A percentile compares a stretch with the other conserved stretches of the same genome.
Evolutionary conservation across 2,113 vertebrate species (phyloP).

Genomic region (Eurypyga helias): DNA sequence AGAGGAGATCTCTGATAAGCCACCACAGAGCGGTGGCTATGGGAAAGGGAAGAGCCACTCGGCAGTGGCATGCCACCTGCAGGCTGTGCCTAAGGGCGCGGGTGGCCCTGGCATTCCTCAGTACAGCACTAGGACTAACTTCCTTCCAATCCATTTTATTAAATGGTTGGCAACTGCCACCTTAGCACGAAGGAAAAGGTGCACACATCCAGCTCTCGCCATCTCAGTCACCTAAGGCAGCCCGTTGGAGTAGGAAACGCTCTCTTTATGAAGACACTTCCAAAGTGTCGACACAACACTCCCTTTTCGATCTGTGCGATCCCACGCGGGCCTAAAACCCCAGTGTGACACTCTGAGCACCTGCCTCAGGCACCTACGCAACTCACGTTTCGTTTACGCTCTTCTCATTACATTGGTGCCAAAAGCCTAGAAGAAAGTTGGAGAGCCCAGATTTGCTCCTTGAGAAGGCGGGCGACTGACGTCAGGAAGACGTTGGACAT

Average conservation of each 20-base stretch:
- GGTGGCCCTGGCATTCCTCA: background rate
- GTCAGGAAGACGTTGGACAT: background rate
- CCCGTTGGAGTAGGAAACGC: background rate
- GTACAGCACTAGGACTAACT: background rate
- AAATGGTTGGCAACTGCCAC: background rate
- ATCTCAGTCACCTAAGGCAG: background rate
- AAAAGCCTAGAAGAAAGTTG: background rate
- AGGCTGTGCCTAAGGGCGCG: background rate
- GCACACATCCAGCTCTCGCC: background rate
- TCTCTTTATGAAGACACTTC: background rate
- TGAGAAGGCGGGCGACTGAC: background rate
- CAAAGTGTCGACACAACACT: rapidly evolving
- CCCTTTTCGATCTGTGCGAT: background rate
- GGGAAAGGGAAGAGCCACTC: background rate
- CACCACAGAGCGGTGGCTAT: background rate
- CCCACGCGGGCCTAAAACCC: background rate
- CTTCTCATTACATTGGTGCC: background rate
- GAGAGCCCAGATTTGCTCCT: background rate
- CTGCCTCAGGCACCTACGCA: background rate
- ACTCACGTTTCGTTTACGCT: background rate
- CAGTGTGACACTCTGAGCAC: background rate
- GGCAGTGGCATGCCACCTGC: background rate
- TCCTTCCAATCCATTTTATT: background rate
- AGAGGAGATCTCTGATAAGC: rapidly evolving
- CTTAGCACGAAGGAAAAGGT: background rate